A percentile compares a stretch with the other conserved stretches of the same genome.
phyloP scores from a whole-genome alignment of 2,797 vertebrate genomes.

The Coreius guichenoti region DNA sequence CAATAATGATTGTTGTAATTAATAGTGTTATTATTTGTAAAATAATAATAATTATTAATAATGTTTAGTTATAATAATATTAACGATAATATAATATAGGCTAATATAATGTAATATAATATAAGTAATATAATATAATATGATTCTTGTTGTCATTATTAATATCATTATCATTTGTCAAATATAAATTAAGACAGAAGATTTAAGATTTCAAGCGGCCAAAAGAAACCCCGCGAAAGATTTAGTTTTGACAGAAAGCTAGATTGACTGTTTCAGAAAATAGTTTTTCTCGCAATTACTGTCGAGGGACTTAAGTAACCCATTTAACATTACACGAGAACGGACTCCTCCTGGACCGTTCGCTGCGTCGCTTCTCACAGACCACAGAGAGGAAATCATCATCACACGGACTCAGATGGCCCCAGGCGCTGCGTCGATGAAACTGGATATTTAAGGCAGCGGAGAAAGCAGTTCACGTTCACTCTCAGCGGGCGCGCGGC shows the following conservation, averaged over 20 bases:
- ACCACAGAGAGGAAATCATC: slow-evolving; percentile 29
- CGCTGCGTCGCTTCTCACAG: slow-evolving; percentile 43
- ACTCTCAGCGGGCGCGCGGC: slow-evolving; percentile 55
- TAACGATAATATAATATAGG: too few relatives aligned
- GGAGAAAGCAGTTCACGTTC: slow-evolving; percentile 35
- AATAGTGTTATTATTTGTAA: too few relatives aligned
- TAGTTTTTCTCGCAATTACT: slow-evolving; percentile 48
- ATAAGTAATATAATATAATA: neutral
- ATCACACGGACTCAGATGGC: slow-evolving; percentile 46
- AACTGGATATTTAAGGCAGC: slow-evolving; percentile 65
- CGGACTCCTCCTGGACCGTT: slow-evolving; percentile 14
- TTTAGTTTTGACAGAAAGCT: slow-evolving; percentile 36
- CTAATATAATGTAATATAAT: neutral
- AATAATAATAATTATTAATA: too few relatives aligned
- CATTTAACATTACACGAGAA: slow-evolving; percentile 6
- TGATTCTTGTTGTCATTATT: neutral
- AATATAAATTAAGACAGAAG: slow-evolving; percentile 31
- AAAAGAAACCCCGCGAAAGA: slow-evolving; percentile 44
- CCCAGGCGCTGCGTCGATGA: slow-evolving; percentile 56
- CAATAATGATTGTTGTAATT: too few relatives aligned
- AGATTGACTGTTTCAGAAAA: slow-evolving; percentile 46
- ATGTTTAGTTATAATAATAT: too few relatives aligned
- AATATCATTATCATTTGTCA: slow-evolving; percentile 45
- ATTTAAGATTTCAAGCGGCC: slow-evolving; percentile 9
- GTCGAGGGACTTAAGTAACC: slow-evolving; percentile 26